phyloP scores from a whole-genome alignment of 2,113 vertebrate genomes.

The Falcunculus frontatus region DNA sequence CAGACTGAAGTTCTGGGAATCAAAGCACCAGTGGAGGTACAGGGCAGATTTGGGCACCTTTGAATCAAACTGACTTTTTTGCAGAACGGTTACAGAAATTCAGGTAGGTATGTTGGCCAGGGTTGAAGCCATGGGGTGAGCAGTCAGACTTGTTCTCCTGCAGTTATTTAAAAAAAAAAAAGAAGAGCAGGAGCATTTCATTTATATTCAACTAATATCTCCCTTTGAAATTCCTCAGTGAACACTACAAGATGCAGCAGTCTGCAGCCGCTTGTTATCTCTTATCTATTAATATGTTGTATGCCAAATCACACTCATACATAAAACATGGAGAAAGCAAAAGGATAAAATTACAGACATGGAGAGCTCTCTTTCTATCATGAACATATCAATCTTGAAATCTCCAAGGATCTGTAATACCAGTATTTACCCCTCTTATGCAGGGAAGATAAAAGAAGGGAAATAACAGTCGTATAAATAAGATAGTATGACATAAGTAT shows the following conservation, averaged over 20 bases:
- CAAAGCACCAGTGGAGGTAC: accelerated
- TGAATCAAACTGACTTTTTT: background rate
- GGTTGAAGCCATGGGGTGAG: background rate
- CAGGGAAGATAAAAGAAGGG: background rate
- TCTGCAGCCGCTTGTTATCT: background rate
- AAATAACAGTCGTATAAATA: background rate
- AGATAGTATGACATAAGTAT: background rate
- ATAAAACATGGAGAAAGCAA: background rate
- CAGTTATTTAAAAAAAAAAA: background rate
- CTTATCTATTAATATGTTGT: background rate
- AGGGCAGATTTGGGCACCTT: background rate
- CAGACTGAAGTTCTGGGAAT: background rate
- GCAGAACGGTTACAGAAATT: background rate
- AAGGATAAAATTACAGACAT: background rate
- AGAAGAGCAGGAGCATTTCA: background rate
- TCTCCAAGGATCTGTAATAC: background rate
- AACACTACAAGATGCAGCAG: background rate
- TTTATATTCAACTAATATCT: background rate
- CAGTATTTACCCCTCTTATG: background rate
- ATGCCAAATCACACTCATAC: background rate
- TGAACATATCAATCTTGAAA: background rate
- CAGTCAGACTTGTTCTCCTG: background rate
- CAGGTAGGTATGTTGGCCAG: background rate
- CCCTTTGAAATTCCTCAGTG: background rate
- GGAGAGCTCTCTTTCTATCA: background rate